These are phyloP conservation scores for Ormia ochracea DNA, from an alignment of 2,888 invertebrate species.

Conservation along the genomic window DNA sequence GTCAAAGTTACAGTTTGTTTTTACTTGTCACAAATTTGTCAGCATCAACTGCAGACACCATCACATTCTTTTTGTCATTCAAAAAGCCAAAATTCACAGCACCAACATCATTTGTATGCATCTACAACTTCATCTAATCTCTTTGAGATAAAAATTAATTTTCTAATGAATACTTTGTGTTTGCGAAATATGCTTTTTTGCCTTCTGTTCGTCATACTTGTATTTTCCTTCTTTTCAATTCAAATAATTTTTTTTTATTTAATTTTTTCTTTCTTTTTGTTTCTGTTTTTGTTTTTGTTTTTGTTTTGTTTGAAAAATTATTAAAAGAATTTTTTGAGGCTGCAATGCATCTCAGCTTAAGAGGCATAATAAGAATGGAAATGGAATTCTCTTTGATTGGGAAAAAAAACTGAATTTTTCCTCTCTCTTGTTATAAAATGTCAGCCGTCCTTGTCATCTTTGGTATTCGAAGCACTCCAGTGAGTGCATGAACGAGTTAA, in stretches of 20 bases:
- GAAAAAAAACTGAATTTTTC: background rate
- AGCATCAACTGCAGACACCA: background rate
- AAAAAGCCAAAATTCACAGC: background rate
- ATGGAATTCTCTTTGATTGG: background rate
- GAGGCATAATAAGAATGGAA: background rate
- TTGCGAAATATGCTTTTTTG: slow-evolving; percentile 5
- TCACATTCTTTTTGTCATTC: slow-evolving; percentile 22
- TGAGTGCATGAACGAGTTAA: slow-evolving; percentile 7
- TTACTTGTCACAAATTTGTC: slow-evolving; percentile 35
- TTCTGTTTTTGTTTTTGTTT: no score
- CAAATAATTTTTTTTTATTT: background rate
- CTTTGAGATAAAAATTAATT: slow-evolving; percentile 44
- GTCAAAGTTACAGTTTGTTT: background rate
- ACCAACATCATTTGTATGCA: background rate
- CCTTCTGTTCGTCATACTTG: background rate
- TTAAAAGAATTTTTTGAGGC: background rate
- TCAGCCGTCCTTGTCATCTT: background rate
- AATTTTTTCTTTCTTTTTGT: background rate
- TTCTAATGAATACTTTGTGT: slow-evolving; percentile 40
- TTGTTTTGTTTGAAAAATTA: background rate
- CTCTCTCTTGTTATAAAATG: background rate
- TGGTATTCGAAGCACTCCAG: background rate
- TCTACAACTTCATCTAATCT: slow-evolving; percentile 34
- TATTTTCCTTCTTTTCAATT: background rate
- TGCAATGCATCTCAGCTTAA: background rate